Percentiles rank a stretch among this genome's conserved stretches.
Conservation (phyloP, 2,888 invertebrate genomes). For the Brachynemurus nebulosus region DNA sequence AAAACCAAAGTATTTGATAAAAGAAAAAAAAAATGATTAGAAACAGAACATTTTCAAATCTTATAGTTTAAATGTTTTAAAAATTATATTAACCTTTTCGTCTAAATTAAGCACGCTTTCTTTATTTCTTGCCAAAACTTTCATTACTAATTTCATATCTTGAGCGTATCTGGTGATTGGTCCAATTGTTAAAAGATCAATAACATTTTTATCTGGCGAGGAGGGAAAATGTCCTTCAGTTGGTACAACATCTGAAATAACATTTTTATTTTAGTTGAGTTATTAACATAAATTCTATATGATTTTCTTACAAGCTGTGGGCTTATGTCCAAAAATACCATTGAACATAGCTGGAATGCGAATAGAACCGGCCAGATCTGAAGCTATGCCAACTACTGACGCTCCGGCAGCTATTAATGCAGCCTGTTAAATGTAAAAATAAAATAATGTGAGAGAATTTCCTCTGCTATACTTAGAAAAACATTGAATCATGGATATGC, state of each 20-base stretch:
- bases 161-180: slow-evolving; percentile 68
- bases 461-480: no score
- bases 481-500: no score
- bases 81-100: slow-evolving; percentile 35
- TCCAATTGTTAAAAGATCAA: slow-evolving; percentile 41
- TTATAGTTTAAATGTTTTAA: no score
- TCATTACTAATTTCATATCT: slow-evolving; percentile 55
- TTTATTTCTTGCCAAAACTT: slow-evolving; percentile 41
- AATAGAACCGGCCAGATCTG: slow-evolving; percentile 80
- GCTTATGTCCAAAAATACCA: slow-evolving; percentile 80
- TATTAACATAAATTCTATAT: no score
- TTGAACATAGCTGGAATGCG: slow-evolving; percentile 74
- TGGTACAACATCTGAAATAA: slow-evolving; percentile 40
- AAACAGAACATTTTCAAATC: no score
- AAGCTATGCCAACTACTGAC: slow-evolving; percentile 63
- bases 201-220: slow-evolving; percentile 34
- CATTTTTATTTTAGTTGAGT: no score
- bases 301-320: slow-evolving; percentile 48
- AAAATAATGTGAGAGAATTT: no score
- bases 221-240: slow-evolving; percentile 47
- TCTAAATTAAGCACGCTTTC: slow-evolving; percentile 33
- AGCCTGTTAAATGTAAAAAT: no score
- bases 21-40: no score
- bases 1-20: no score
- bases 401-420: slow-evolving; percentile 61